These are phyloP conservation scores for Ceryle rudis DNA, from an alignment of 2,797 vertebrate genomes.

Conservation along the genomic window DNA sequence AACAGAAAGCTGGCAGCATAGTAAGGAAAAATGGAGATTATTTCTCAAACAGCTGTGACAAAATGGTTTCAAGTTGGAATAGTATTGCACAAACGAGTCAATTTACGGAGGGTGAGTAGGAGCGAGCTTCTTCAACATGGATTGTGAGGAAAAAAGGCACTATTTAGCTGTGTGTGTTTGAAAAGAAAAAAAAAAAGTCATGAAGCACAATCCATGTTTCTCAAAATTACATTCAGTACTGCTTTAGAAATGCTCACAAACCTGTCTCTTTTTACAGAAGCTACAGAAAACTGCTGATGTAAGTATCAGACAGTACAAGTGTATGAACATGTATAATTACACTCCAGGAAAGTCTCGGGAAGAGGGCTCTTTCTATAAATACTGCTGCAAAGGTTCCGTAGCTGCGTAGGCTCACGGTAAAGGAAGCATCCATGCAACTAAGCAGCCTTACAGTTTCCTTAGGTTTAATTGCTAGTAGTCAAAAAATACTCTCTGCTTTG, in stretches of 20 bases:
- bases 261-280: slow-evolving; percentile 55
- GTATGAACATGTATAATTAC: slow-evolving; percentile 46
- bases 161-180: slow-evolving; percentile 73
- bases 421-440: slow-evolving; percentile 58
- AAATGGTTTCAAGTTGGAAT: slow-evolving; percentile 75
- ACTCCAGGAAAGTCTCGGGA: slow-evolving; percentile 49
- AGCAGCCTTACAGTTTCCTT: slow-evolving; percentile 24
- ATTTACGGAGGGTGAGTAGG: neutral
- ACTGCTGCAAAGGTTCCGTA: slow-evolving; percentile 62
- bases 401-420: slow-evolving; percentile 49
- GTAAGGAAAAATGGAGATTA: slow-evolving; percentile 66
- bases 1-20: slow-evolving; percentile 78
- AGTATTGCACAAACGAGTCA: slow-evolving; percentile 75
- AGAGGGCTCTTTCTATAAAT: slow-evolving; percentile 59
- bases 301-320: slow-evolving; percentile 41
- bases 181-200: slow-evolving; percentile 53
- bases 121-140: slow-evolving; percentile 70
- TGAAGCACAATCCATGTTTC: slow-evolving; percentile 76
- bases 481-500: slow-evolving; percentile 46
- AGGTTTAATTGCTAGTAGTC: slow-evolving; percentile 50
- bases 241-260: slow-evolving; percentile 68
- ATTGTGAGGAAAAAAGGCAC: slow-evolving; percentile 77
- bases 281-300: slow-evolving; percentile 45
- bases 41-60: slow-evolving; percentile 76
- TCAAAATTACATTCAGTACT: slow-evolving; percentile 73